Conservation (phyloP, 2,113 vertebrate species). For the Rhinogobius similis region DNA sequence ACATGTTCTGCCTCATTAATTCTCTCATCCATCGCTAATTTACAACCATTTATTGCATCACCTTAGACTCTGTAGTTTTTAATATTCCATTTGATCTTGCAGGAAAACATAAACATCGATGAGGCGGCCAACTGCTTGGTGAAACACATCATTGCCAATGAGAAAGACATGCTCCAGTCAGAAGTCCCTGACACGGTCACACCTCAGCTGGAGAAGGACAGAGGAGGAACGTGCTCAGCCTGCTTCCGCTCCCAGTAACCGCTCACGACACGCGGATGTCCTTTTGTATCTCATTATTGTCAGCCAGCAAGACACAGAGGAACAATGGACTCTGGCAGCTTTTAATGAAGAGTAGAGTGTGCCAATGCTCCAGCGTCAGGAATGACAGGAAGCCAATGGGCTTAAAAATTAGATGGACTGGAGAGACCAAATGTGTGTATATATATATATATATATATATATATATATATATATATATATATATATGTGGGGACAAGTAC, state of each 20-base stretch:
- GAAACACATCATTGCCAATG: constrained; percentile 94
- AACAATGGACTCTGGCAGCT: constrained; percentile 22
- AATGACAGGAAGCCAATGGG: constrained; percentile 36
- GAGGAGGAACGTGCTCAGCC: constrained; percentile 84
- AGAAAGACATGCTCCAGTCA: constrained; percentile 88
- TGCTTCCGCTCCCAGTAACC: constrained; percentile 83
- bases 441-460: constrained; percentile 9
- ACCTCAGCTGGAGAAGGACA: constrained; percentile 84
- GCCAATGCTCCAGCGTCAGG: constrained; percentile 8
- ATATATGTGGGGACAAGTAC: constrained; percentile 38
- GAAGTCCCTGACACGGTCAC: constrained; percentile 86
- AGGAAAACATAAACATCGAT: constrained; percentile 97
- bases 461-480: constrained; percentile 9
- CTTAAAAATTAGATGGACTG: constrained; percentile 33
- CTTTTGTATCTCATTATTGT: constrained; percentile 44
- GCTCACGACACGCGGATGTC: constrained; percentile 15
- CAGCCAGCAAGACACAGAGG: constrained; percentile 27
- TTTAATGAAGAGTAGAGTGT: constrained; percentile 22
- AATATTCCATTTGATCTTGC: neutral
- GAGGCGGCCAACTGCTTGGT: constrained; percentile 95
- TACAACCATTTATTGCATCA: neutral
- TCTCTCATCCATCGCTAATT: neutral
- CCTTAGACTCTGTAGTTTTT: neutral
- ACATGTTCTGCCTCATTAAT: neutral
- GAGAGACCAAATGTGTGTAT: constrained; percentile 25